Base-by-base conservation (phyloP, 1,140 invertebrate genomes). In the Hypothenemus hampei region DNA sequence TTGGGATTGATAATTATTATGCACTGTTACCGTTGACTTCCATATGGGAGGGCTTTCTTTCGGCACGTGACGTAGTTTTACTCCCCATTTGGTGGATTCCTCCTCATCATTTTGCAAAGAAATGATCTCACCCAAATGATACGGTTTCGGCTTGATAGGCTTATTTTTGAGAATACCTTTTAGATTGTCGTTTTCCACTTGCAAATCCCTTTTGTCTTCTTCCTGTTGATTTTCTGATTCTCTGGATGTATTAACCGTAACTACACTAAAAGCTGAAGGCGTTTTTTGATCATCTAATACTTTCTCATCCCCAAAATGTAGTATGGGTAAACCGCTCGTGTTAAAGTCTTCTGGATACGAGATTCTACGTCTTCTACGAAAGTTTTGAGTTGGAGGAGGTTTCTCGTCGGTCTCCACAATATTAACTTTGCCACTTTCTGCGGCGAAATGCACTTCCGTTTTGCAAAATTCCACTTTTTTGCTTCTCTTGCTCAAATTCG, bases 401-500 rank as follows among this genome's bases (percentile, higher is more conserved):
- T 90, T 90, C 40, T 84, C 86, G 68, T 89, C 86, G 0, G 87
- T 89, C 69, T 87, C 86, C n/a, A 91, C 87, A 40, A 91, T 89
- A 66, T 89, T 88, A 0, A 91, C 84, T 61, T 81, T 81, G 0
- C 88, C 87, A 1, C 85, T 83, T 64, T 89, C 87, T n/a, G 85
- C 83, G 0, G 86, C 84, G 69, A 91, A 89, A 69, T 91, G 88
- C 15, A 91, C 81, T 73, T 91, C 88, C 0, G 87, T 90, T 74
- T 89, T 89, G 66, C 86, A 87, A 69, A 91, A 91, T 62, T 85
- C 87, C 0, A 91, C 87, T 71, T 81, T 86, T 69, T 89, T 90
- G 11, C 76, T 69, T 72, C 74, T 81, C 57, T 74, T 72, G 49
- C 72, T 77, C 3, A 29, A 29, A 29, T 62, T 66, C n/a, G 63